A percentile compares a stretch with the other conserved stretches of the same genome.
These are phyloP conservation scores for Rostratula benghalensis DNA, from an alignment of 2,113 vertebrate species.

Conservation along the genomic window DNA sequence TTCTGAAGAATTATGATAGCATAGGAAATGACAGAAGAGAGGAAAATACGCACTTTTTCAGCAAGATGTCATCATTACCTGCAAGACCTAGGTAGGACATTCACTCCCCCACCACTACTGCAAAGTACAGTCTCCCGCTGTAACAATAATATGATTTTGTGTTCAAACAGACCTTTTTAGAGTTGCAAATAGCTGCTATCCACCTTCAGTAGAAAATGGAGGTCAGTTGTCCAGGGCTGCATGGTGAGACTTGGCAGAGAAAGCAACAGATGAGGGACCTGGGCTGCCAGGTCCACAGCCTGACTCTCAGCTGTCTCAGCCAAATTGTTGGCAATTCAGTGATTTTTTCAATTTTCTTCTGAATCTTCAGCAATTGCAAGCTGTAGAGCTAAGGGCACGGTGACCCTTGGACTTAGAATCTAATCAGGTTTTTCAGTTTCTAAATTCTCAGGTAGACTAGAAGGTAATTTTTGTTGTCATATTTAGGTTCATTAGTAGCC, in stretches of 20 bases:
- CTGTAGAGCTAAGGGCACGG: background rate
- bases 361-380: background rate
- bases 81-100: background rate
- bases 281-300: background rate
- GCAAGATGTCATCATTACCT: background rate
- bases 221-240: background rate
- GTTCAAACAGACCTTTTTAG: background rate
- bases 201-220: background rate
- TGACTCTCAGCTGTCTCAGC: background rate
- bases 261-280: background rate
- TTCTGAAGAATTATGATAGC: background rate
- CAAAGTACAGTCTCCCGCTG: background rate
- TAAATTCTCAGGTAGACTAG: background rate
- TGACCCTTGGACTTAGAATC: background rate
- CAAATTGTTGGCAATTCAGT: background rate
- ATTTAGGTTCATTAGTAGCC: constrained; percentile 35
- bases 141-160: background rate
- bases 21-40: background rate
- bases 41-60: background rate
- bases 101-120: background rate
- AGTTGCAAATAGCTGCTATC: background rate
- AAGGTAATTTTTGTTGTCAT: constrained; percentile 3
- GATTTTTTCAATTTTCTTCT: background rate
- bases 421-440: background rate
- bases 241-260: background rate